These are phyloP conservation scores for Falco naumanni DNA, from an alignment of 2,797 vertebrate species.

Conservation along the genomic window DNA sequence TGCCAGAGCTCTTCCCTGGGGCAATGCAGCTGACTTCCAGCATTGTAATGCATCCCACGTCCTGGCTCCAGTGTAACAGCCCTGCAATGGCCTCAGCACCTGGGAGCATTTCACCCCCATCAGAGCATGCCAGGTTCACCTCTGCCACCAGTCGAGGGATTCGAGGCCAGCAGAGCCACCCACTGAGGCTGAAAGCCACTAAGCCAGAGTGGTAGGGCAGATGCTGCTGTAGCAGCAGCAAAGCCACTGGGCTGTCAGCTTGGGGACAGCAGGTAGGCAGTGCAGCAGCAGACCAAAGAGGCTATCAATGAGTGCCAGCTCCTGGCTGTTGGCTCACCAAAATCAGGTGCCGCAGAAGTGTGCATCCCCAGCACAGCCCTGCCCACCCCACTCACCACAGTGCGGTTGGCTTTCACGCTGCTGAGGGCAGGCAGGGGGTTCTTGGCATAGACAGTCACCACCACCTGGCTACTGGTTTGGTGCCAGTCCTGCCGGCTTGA, in stretches of 20 bases:
- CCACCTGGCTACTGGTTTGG: slow-evolving; percentile 87
- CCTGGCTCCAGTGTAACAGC: accelerated
- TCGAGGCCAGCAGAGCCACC: not conserved
- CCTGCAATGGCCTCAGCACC: not conserved
- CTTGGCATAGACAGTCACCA: slow-evolving; percentile 91
- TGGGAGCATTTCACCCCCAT: not conserved
- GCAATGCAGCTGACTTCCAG: not conserved
- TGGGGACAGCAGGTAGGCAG: accelerated
- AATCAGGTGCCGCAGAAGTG: accelerated
- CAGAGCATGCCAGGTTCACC: not conserved
- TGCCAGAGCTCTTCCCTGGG: not conserved
- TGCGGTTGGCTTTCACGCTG: slow-evolving; percentile 86
- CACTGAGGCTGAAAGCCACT: not conserved
- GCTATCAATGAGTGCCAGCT: not conserved
- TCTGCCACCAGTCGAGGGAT: not conserved
- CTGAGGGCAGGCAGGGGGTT: slow-evolving; percentile 83
- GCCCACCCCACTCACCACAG: slow-evolving; percentile 78
- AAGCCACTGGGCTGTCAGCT: accelerated
- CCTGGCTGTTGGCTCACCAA: not conserved
- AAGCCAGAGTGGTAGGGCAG: not conserved
- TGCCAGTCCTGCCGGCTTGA: slow-evolving; percentile 95
- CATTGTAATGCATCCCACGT: accelerated
- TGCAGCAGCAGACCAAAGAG: not conserved
- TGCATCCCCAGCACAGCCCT: too few species aligned
- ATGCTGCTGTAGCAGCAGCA: not conserved